Percentiles rank a stretch among this genome's conserved stretches.
These are phyloP conservation scores for Monopis laevigella DNA, from an alignment of 2,888 invertebrate species.

Conservation along the genomic window DNA sequence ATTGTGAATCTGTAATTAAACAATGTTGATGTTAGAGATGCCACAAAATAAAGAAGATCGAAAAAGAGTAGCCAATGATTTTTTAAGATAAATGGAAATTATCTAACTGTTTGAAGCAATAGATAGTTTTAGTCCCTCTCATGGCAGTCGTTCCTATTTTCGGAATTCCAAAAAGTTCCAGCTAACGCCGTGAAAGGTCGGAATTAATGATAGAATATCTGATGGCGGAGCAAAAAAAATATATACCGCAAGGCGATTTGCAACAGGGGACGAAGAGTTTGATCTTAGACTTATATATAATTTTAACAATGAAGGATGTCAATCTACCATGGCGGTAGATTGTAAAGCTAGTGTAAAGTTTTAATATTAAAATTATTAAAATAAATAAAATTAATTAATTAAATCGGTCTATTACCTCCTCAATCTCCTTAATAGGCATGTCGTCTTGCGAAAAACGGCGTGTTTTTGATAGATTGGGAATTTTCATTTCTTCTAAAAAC, in stretches of 20 bases:
- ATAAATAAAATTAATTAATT: too few relatives aligned
- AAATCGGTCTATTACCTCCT: background rate
- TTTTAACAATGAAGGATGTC: too few relatives aligned
- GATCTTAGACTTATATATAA: too few relatives aligned
- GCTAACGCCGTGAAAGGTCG: too few relatives aligned
- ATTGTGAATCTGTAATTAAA: conserved; percentile 7
- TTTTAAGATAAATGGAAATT: background rate
- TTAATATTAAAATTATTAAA: background rate
- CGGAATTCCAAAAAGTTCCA: too few relatives aligned
- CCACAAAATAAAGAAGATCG: background rate
- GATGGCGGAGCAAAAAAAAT: too few relatives aligned
- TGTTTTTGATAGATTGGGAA: background rate
- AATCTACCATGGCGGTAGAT: background rate
- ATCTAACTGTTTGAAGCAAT: too few relatives aligned
- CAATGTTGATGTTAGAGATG: conserved; percentile 4
- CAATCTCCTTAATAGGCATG: background rate
- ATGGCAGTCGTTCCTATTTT: too few relatives aligned
- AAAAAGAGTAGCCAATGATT: background rate
- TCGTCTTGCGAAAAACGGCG: background rate
- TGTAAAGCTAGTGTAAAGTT: background rate
- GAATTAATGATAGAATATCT: too few relatives aligned
- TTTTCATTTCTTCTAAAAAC: background rate
- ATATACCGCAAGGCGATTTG: too few relatives aligned
- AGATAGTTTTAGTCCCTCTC: too few relatives aligned
- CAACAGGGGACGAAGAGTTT: too few relatives aligned